Evolutionary conservation across 30 jellyfish, hydroid and myxozoan species (phyloP), one percentile per base, ranked within the genome.

Genomic region (Cassiopea xamachana): DNA sequence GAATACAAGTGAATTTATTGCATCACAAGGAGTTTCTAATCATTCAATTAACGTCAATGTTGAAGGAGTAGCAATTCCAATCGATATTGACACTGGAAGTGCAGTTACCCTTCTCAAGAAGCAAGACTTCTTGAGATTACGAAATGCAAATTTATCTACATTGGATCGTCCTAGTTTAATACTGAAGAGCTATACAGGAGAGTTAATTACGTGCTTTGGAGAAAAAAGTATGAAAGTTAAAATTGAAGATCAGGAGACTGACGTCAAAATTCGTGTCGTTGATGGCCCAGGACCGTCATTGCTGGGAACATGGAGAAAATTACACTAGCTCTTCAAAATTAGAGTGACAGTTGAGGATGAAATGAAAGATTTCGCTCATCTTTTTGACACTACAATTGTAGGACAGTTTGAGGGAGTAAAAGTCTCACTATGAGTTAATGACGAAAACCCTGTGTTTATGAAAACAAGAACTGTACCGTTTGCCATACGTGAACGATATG

Each of bases 141-240:
- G n/a, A n/a, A n/a, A n/a, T n/a, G n/a, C n/a, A n/a, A n/a, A n/a
- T n/a, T n/a, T n/a, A n/a, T n/a, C n/a, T 75, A 75, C 75, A 75
- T 75, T 75, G 85, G 85, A 75, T 75, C 85, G 67, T 74, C 69
- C 85, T 8, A 75, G 85, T 75, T 75, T 27, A 75, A 75, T 75
- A 49, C 19, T 75, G 85, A 75, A 75, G 85, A 75, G 85, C 85
- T 75, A 27, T 74, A 75, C 85, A 75, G 85, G 85, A 75, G 85
- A 75, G 14, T 75, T 9, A 27, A 75, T 75, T 75, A 75, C 85
- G 85, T 75, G 61, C 85, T 75, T 75, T 27, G 85, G 85, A 75
- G 85, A 75, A 75, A 6, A 75, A 74, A 49, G 85, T 75, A 75
- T 75, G 75, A 75, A 9, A 75, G 85, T n/a, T n/a, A n/a, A n/a